Conservation (phyloP, 2,888 invertebrate genomes). For the Dorcus hopei region DNA sequence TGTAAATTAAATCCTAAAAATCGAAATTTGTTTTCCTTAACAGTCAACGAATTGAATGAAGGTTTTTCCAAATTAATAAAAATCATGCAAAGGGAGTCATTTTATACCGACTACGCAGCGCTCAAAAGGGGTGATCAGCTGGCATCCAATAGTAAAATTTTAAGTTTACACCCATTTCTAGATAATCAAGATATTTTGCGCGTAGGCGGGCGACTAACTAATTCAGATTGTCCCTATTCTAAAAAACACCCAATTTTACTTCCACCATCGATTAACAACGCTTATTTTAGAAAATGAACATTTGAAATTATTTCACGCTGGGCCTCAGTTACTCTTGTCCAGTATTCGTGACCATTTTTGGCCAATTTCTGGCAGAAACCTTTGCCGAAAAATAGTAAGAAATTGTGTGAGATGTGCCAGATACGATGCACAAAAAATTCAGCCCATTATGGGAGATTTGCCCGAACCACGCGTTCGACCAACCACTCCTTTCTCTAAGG, state of each 20-base stretch:
- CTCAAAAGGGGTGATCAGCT: neutral
- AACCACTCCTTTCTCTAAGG: neutral
- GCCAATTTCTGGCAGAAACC: slow-evolving; percentile 12
- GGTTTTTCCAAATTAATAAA: too few species aligned
- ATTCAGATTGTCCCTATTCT: neutral
- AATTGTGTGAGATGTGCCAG: neutral
- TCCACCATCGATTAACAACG: slow-evolving; percentile 17
- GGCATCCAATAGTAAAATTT: slow-evolving; percentile 6
- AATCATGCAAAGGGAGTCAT: too few species aligned
- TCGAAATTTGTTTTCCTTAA: too few species aligned
- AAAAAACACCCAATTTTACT: slow-evolving; percentile 22
- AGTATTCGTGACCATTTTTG: slow-evolving; percentile 16
- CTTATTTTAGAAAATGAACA: slow-evolving; percentile 22
- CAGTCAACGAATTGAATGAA: too few species aligned
- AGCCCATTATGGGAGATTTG: neutral
- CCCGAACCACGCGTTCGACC: neutral
- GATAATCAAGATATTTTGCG: slow-evolving; percentile 19
- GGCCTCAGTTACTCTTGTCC: slow-evolving; percentile 16
- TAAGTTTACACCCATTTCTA: slow-evolving; percentile 19
- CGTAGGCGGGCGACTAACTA: slow-evolving; percentile 14
- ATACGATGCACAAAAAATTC: neutral
- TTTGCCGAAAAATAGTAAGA: neutral
- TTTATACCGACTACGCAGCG: too few species aligned
- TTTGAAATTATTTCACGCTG: slow-evolving; percentile 20
- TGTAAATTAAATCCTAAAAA: neutral